phyloP scores from a whole-genome alignment of 2,113 vertebrate species.

The Pseudonaja textilis region DNA sequence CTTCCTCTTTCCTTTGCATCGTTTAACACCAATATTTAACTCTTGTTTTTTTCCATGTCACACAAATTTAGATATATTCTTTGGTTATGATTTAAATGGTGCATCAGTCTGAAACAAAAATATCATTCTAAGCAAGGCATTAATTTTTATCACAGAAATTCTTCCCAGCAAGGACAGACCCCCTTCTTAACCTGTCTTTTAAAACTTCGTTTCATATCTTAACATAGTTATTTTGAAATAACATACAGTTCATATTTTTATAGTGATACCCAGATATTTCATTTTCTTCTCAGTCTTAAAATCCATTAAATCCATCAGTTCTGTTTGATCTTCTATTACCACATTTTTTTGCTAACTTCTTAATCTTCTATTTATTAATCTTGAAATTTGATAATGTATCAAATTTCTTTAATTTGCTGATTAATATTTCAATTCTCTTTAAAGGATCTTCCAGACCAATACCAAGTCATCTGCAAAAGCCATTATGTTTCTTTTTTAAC shows the following conservation, averaged over 20 bases:
- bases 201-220: neutral
- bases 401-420: neutral
- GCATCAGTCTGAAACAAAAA: neutral
- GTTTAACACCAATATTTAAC: neutral
- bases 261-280: neutral
- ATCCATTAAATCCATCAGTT: neutral
- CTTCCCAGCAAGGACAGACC: neutral
- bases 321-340: neutral
- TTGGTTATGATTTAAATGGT: neutral
- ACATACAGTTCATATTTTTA: neutral
- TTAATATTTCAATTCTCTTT: neutral
- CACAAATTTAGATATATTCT: neutral
- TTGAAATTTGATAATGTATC: neutral
- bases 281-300: neutral
- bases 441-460: neutral
- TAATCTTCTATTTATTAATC: neutral
- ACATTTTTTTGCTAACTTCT: neutral
- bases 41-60: neutral
- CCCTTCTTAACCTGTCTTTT: neutral
- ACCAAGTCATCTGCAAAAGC: neutral
- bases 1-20: neutral
- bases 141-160: neutral
- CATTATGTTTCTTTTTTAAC: neutral
- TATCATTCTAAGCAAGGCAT: neutral
- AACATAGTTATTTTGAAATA: neutral